phyloP scores from a whole-genome alignment of 1,140 invertebrate genomes.

The Agrilus planipennis region DNA sequence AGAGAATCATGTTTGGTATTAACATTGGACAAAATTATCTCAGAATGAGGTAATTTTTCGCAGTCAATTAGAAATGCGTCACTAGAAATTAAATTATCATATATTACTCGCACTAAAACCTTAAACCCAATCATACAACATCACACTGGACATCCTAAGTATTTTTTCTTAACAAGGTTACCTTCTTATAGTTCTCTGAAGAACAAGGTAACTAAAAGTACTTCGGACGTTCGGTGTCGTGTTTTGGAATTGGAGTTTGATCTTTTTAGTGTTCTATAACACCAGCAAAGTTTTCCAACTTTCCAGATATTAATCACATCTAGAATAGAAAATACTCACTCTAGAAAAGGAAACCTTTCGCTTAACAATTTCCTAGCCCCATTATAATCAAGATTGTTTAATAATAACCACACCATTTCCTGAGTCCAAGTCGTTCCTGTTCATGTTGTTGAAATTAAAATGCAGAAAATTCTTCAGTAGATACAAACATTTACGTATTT shows the following conservation, averaged over 20 bases:
- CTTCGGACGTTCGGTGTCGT: not conserved
- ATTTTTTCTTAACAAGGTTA: too few species aligned
- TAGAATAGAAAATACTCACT: constrained; percentile 37
- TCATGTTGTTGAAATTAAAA: not conserved
- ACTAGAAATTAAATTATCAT: not conserved
- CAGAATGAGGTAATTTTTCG: not conserved
- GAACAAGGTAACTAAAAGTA: not conserved
- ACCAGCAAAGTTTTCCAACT: not conserved
- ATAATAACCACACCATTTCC: constrained; percentile 47
- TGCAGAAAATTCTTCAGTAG: not conserved
- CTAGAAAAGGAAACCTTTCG: constrained; percentile 56
- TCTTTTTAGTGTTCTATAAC: not conserved
- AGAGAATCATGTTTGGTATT: not conserved
- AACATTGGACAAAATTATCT: not conserved
- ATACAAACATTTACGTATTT: not conserved
- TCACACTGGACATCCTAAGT: too few species aligned
- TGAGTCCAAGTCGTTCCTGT: constrained; percentile 50
- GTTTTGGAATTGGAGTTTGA: not conserved
- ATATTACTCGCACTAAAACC: too few species aligned
- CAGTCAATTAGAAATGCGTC: not conserved
- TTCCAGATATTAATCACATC: not conserved
- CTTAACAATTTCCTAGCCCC: constrained; percentile 38
- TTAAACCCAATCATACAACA: too few species aligned
- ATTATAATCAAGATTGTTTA: constrained; percentile 41
- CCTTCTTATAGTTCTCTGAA: too few species aligned